These are phyloP conservation scores for Achlya flavicornis DNA, from an alignment of 2,888 invertebrate species.

Conservation along the genomic window DNA sequence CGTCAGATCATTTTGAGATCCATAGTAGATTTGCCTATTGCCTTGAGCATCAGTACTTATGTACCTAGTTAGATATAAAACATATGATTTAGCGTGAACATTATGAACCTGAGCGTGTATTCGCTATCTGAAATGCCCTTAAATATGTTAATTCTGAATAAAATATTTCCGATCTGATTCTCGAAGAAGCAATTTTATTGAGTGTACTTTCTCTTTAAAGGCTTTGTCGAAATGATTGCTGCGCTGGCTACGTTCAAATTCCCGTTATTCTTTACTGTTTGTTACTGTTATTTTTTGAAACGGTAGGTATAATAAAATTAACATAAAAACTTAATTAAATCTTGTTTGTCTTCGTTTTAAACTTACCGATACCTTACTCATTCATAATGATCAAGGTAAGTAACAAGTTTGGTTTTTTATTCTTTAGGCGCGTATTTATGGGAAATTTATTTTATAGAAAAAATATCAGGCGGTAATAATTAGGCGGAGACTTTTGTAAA, in stretches of 20 bases:
- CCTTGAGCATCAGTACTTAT: background rate
- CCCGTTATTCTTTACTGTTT: constrained; percentile 12
- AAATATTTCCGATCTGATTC: background rate
- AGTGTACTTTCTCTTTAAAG: constrained; percentile 10
- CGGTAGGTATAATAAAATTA: background rate
- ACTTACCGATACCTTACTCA: background rate
- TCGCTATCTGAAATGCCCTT: background rate
- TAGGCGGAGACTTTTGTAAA: constrained; percentile 65
- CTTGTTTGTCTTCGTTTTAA: background rate
- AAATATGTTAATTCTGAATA: too few relatives aligned
- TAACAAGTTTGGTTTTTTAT: constrained; percentile 44
- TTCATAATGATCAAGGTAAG: constrained; percentile 27
- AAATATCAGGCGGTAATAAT: constrained; percentile 63
- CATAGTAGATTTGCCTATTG: background rate
- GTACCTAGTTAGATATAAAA: background rate
- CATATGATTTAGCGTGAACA: background rate
- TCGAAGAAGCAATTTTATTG: constrained; percentile 1
- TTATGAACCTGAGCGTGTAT: background rate
- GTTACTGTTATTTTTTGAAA: constrained; percentile 12
- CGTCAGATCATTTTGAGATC: background rate
- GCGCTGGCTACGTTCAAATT: constrained; percentile 2
- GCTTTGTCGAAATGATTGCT: constrained; percentile 4
- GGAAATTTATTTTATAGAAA: constrained; percentile 34
- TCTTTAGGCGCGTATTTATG: constrained; percentile 33
- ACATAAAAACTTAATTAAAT: background rate